Conservation (phyloP, 1,140 invertebrate species). For the Bombus haemorrhoidalis region DNA sequence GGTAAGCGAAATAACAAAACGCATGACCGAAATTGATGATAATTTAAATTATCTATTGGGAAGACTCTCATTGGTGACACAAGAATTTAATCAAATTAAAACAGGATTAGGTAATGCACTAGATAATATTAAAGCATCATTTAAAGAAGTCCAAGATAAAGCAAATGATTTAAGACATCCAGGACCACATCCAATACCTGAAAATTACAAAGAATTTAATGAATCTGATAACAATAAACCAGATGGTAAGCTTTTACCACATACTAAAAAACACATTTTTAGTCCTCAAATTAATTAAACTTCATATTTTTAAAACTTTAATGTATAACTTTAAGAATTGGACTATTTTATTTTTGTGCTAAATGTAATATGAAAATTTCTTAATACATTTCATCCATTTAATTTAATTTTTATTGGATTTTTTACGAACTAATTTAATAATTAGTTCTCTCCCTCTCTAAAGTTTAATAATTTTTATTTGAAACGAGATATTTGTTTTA, state of each 20-base stretch:
- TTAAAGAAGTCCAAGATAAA: constrained; percentile 86
- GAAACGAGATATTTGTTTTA: constrained; percentile 58
- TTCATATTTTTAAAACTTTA: background rate
- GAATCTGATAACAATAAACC: constrained; percentile 60
- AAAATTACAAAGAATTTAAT: constrained; percentile 75
- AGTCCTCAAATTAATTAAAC: constrained; percentile 35
- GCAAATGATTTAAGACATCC: constrained; percentile 78
- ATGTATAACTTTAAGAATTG: background rate
- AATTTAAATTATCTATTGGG: constrained; percentile 94
- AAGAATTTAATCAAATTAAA: constrained; percentile 94
- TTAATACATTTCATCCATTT: background rate
- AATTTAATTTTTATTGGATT: constrained; percentile 4
- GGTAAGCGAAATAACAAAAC: constrained; percentile 89
- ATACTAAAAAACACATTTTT: constrained; percentile 43
- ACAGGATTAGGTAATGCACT: constrained; percentile 87
- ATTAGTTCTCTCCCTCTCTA: background rate
- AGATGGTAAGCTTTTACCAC: constrained; percentile 47
- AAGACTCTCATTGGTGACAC: constrained; percentile 90
- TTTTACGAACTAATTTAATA: constrained; percentile 8
- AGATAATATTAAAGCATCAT: constrained; percentile 88
- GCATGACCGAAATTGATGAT: constrained; percentile 91
- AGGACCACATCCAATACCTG: constrained; percentile 76
- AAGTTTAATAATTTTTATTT: constrained; percentile 7
- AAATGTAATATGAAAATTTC: background rate
- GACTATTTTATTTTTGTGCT: background rate